Base-by-base conservation (phyloP, 2,888 invertebrate genomes). In the Leucophenga montana region DNA sequence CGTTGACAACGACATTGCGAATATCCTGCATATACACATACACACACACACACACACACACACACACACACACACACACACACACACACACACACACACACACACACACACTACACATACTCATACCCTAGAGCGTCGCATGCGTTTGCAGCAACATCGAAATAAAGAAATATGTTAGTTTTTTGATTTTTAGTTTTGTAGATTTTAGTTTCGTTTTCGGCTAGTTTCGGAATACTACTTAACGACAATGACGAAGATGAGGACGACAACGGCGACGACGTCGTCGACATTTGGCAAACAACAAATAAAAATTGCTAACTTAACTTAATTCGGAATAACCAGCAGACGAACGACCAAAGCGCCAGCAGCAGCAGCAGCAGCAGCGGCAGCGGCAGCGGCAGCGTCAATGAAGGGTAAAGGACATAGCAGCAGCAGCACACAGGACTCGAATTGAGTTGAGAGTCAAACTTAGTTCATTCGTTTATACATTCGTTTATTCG, bases 211-310 rank as follows among this genome's bases (percentile, higher is more conserved):
- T 27, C 65, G 20, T 18, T 70, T 76, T 80, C 79, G 80, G 75
- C 75, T 75, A 75, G 78, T 81, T 84, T 85, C 84, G 84, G 84
- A 85, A 84, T 85, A 85, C 85, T 79, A 79, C 83, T 85, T 86
- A 48, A 14, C 59, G 31, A 67, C 67, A 78, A 33, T 3, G 33
- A n/a, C n/a, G n/a, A n/a, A n/a, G n/a, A n/a, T n/a, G n/a, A n/a
- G n/a, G n/a, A 2, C 27, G 4, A 27, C 27, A 4, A 27, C 27
- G 27, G 27, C 27, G 27, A 3, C 27, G 27, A 3, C 27, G 27
- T 27, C 4, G 3, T 39, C 39, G 39, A 39, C 39, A 39, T 77
- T 77, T 78, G 78, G 76, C 79, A 78, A 80, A 79, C 80, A 80
- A 80, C 79, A 79, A 80, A 77, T 79, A 79, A 78, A 69, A 75